Percentiles rank a stretch among this genome's conserved stretches.
These are phyloP conservation scores for Bryconaethiops microstoma DNA, from an alignment of 2,797 vertebrate genomes.

Conservation along the genomic window DNA sequence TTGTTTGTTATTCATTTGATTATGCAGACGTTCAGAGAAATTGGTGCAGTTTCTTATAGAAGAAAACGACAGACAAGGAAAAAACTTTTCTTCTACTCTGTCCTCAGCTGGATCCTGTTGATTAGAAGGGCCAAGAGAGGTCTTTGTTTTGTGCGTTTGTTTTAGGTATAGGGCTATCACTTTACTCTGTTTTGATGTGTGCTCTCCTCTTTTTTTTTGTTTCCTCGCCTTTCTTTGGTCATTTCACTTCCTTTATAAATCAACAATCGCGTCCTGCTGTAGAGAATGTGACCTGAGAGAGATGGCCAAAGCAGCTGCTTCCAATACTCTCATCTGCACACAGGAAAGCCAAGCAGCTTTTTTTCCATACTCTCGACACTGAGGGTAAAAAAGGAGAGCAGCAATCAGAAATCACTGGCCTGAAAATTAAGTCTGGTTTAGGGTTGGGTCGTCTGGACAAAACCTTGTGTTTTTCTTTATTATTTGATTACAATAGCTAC, in stretches of 20 bases:
- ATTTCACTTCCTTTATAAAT: slow-evolving; percentile 41
- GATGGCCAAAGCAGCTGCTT: slow-evolving; percentile 45
- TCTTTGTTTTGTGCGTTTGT: slow-evolving; percentile 7
- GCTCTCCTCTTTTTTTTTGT: slow-evolving; percentile 24
- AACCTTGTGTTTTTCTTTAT: no score
- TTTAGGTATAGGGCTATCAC: neutral
- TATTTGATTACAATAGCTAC: no score
- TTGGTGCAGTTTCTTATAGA: no score
- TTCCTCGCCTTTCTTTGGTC: slow-evolving; percentile 20
- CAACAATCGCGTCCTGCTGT: slow-evolving; percentile 40
- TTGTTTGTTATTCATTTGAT: neutral
- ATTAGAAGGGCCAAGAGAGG: neutral
- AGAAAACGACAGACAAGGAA: neutral
- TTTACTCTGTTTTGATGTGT: slow-evolving; percentile 28
- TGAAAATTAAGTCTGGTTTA: no score
- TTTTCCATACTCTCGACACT: neutral
- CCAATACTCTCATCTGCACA: slow-evolving; percentile 37
- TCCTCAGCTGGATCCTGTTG: neutral
- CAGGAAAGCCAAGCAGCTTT: neutral
- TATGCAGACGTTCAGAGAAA: no score
- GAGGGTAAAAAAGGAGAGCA: slow-evolving; percentile 6
- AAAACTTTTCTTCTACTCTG: neutral
- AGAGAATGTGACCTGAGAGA: slow-evolving; percentile 18
- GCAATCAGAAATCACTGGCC: slow-evolving; percentile 40
- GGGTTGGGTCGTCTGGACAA: no score